phyloP scores from a whole-genome alignment of 2,797 vertebrate species.

The Oryzias dopingdopingensis region DNA sequence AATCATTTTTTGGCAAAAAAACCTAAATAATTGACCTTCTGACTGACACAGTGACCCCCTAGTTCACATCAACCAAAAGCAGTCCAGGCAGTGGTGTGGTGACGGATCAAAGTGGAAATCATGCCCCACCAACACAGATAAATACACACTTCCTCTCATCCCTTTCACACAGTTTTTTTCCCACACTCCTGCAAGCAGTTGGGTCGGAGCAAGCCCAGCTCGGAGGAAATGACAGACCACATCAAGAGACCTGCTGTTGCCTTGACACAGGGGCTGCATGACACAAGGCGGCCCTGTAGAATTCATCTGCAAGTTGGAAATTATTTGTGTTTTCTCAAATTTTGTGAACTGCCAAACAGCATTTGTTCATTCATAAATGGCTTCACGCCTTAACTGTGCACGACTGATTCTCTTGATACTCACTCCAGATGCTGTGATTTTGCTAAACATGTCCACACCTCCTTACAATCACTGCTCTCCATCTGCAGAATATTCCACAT shows the following conservation, averaged over 20 bases:
- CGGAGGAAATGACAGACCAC: constrained; percentile 78
- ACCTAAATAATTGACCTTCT: constrained; percentile 1
- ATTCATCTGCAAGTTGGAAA: constrained; percentile 31
- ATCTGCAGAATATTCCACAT: constrained; percentile 1
- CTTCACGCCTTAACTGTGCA: constrained; percentile 8
- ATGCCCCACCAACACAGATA: constrained; percentile 78
- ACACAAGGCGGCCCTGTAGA: constrained; percentile 36
- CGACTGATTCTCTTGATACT: constrained; percentile 25
- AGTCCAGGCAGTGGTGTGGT: constrained; percentile 44
- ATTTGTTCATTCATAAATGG: constrained; percentile 3
- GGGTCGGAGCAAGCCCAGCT: constrained; percentile 52
- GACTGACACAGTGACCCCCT: constrained; percentile 49
- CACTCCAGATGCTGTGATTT: constrained; percentile 22
- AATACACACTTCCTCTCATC: constrained; percentile 79
- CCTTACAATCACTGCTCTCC: background rate
- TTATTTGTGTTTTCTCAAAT: constrained; percentile 40
- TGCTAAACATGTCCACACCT: constrained; percentile 10
- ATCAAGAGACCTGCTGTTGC: constrained; percentile 70
- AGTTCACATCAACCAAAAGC: constrained; percentile 40
- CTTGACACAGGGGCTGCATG: constrained; percentile 58
- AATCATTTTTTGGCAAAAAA: background rate
- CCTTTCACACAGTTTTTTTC: constrained; percentile 70
- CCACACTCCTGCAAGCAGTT: constrained; percentile 69
- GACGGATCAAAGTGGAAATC: constrained; percentile 76
- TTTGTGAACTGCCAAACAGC: constrained; percentile 21